Conservation (phyloP, 2,797 vertebrate genomes). For the Dendrocincla tyrannina region DNA sequence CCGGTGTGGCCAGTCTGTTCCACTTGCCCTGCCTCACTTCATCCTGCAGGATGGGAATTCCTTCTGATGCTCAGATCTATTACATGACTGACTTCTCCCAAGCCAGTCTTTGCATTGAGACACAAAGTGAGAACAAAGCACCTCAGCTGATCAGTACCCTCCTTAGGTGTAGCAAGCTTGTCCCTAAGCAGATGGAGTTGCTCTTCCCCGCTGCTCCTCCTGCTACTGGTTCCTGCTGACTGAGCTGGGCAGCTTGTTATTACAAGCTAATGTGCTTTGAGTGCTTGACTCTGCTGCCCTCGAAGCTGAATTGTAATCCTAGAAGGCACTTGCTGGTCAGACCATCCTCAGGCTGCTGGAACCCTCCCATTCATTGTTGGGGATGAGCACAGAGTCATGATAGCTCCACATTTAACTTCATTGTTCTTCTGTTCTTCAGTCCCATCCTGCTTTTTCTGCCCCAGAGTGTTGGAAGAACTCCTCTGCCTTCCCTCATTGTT, state of each 20-base stretch:
- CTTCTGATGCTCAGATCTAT: neutral
- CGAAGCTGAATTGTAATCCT: neutral
- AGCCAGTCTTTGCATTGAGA: neutral
- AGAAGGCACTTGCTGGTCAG: neutral
- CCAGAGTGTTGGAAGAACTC: neutral
- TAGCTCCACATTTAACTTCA: neutral
- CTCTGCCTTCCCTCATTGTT: conserved; percentile 27
- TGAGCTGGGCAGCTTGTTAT: neutral
- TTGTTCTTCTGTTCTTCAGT: neutral
- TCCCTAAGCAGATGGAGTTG: neutral
- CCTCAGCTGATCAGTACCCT: neutral
- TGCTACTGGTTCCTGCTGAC: neutral
- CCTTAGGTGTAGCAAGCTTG: neutral
- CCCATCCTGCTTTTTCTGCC: neutral
- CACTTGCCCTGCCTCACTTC: neutral
- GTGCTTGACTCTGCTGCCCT: neutral
- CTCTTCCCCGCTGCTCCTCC: neutral
- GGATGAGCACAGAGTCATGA: accelerated
- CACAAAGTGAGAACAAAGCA: neutral
- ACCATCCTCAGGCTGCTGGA: neutral
- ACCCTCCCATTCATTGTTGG: neutral
- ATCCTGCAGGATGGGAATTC: neutral
- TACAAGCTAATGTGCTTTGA: neutral
- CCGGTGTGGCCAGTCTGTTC: neutral
- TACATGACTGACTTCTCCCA: neutral